These are phyloP conservation scores for Drosophila nigromelanica DNA, from an alignment of 1,140 invertebrate species.

Conservation along the genomic window DNA sequence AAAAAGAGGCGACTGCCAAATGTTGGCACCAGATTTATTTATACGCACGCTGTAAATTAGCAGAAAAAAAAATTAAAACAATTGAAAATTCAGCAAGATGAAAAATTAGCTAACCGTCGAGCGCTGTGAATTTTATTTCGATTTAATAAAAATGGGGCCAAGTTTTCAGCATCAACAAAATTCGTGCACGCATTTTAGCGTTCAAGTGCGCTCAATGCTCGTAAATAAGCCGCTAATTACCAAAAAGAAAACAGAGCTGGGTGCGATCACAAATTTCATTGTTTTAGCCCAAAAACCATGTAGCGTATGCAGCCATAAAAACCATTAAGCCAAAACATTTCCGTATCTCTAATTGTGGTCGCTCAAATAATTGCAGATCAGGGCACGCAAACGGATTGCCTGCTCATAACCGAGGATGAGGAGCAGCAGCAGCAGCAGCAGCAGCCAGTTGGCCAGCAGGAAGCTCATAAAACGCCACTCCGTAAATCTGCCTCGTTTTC, in stretches of 20 bases:
- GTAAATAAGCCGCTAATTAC: constrained; percentile 52
- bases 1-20: constrained; percentile 29
- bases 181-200: constrained; percentile 50
- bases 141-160: constrained; percentile 61
- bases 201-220: constrained; percentile 42
- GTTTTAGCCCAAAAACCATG: constrained; percentile 41
- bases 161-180: constrained; percentile 64
- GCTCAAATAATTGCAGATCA: constrained; percentile 57
- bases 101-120: constrained; percentile 8
- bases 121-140: constrained; percentile 33
- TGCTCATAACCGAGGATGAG: constrained; percentile 72
- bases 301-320: constrained; percentile 42
- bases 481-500: constrained; percentile 78
- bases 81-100: constrained; percentile 18
- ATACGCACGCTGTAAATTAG: constrained; percentile 79
- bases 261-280: constrained; percentile 46
- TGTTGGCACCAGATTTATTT: constrained; percentile 74
- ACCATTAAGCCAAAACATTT: constrained; percentile 44
- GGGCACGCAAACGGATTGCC: constrained; percentile 74
- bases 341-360: constrained; percentile 37
- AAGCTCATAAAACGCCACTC: constrained; percentile 55
- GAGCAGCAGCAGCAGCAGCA: constrained; percentile 17
- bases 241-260: constrained; percentile 11
- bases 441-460: constrained; percentile 10
- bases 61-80: constrained; percentile 29